phyloP scores from a whole-genome alignment of 2,888 invertebrate genomes.

The Nematopogon swammerdamellus region DNA sequence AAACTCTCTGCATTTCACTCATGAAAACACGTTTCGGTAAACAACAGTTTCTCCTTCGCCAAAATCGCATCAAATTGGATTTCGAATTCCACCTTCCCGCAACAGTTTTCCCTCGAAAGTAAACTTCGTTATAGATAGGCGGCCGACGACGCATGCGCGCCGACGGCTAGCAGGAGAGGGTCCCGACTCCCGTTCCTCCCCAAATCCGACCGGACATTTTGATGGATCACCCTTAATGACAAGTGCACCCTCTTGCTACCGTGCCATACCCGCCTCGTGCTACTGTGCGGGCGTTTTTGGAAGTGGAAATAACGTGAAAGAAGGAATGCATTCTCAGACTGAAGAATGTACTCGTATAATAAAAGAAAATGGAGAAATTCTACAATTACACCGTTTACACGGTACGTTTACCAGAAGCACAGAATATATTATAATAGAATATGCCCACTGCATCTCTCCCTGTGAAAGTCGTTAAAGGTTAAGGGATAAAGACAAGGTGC shows the following conservation, averaged over 20 bases:
- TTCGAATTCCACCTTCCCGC: neutral
- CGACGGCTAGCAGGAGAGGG: slow-evolving; percentile 10
- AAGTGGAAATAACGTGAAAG: neutral
- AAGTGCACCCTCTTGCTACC: slow-evolving; percentile 18
- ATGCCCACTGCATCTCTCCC: no score
- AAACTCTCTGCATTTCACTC: no score
- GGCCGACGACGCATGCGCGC: neutral
- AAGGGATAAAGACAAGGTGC: no score
- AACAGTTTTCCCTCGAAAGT: neutral
- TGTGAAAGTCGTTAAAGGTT: no score
- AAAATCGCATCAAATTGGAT: neutral
- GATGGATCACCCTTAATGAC: slow-evolving; percentile 59
- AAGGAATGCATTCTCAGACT: no score
- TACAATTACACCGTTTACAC: no score
- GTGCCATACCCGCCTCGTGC: neutral
- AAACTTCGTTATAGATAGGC: no score
- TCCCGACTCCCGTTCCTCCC: slow-evolving; percentile 41
- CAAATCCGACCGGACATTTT: slow-evolving; percentile 53
- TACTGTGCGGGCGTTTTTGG: neutral
- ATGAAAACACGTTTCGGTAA: no score
- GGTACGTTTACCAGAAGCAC: no score
- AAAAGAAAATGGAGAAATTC: no score
- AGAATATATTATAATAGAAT: no score
- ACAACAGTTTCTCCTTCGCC: neutral
- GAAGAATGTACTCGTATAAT: no score